Percentiles rank a stretch among this genome's conserved stretches.
phyloP scores from a whole-genome alignment of 1,140 invertebrate species.

The Parasteatoda tepidariorum region DNA sequence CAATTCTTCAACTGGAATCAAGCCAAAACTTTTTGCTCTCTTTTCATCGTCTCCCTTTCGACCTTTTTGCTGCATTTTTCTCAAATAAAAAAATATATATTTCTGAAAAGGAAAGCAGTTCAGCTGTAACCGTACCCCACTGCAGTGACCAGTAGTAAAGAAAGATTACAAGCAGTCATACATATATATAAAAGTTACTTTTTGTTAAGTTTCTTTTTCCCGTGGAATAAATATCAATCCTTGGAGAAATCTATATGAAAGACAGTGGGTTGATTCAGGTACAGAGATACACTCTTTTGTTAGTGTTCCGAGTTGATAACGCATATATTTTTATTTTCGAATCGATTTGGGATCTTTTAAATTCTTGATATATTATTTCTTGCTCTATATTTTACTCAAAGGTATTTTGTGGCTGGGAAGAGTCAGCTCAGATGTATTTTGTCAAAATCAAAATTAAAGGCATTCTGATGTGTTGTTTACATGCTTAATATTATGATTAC shows the following conservation, averaged over 20 bases:
- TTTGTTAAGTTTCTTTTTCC: neutral
- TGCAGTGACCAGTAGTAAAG: slow-evolving; percentile 37
- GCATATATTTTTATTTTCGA: neutral
- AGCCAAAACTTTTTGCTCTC: slow-evolving; percentile 32
- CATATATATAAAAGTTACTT: slow-evolving; percentile 21
- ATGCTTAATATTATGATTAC: too few species aligned
- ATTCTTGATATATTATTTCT: too few species aligned
- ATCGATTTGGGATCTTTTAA: neutral
- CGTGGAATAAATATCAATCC: slow-evolving; percentile 5
- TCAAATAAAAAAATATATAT: neutral
- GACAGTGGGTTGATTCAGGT: neutral
- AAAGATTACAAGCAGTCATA: slow-evolving; percentile 49
- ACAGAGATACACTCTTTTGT: neutral
- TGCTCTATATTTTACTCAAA: too few species aligned
- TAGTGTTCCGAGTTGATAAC: neutral
- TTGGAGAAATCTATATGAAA: neutral
- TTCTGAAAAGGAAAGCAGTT: neutral
- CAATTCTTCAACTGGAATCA: slow-evolving; percentile 28
- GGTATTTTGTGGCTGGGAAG: too few species aligned
- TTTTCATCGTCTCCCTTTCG: slow-evolving; percentile 29
- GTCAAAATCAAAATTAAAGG: too few species aligned
- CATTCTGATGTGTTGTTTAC: too few species aligned
- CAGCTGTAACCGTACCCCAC: slow-evolving; percentile 2
- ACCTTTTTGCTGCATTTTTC: slow-evolving; percentile 1
- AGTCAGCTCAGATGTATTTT: too few species aligned